Evolutionary conservation across 2,113 vertebrate species (phyloP).

Genomic region (Spheniscus mendiculus): DNA sequence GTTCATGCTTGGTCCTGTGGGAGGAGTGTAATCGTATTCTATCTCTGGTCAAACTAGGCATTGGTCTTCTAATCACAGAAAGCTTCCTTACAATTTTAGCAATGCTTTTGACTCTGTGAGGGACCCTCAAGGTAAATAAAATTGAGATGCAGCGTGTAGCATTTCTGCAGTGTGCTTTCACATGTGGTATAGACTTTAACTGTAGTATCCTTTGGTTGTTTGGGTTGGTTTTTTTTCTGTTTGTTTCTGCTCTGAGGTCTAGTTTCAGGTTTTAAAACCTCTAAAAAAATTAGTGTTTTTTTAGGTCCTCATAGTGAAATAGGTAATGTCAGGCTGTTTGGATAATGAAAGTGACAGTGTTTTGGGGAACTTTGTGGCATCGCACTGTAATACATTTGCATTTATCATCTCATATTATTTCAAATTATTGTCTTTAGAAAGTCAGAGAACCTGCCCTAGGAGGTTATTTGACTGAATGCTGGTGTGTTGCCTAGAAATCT

Average conservation of each 20-base stretch:
- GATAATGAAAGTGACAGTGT: conserved; percentile 46
- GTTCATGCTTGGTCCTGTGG: not conserved
- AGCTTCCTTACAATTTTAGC: not conserved
- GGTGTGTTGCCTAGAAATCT: not conserved
- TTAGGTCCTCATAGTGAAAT: not conserved
- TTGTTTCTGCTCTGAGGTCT: not conserved
- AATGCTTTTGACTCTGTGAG: not conserved
- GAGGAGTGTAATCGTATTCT: not conserved
- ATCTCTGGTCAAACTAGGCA: not conserved
- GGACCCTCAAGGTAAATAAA: not conserved
- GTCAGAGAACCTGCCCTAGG: not conserved
- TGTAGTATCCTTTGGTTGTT: not conserved
- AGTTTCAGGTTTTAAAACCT: conserved; percentile 32
- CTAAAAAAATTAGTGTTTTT: not conserved
- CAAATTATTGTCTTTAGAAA: conserved; percentile 10
- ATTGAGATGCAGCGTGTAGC: not conserved
- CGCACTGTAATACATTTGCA: conserved; percentile 11
- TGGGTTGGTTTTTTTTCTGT: not conserved
- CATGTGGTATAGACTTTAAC: not conserved
- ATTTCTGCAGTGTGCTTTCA: not conserved
- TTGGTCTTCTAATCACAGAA: not conserved
- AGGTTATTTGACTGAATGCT: not conserved
- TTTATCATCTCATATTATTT: conserved; percentile 51
- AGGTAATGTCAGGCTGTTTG: not conserved
- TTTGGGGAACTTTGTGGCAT: conserved; percentile 5